phyloP scores from a whole-genome alignment of 2,888 invertebrate genomes.

The Barypeithes pellucidus region DNA sequence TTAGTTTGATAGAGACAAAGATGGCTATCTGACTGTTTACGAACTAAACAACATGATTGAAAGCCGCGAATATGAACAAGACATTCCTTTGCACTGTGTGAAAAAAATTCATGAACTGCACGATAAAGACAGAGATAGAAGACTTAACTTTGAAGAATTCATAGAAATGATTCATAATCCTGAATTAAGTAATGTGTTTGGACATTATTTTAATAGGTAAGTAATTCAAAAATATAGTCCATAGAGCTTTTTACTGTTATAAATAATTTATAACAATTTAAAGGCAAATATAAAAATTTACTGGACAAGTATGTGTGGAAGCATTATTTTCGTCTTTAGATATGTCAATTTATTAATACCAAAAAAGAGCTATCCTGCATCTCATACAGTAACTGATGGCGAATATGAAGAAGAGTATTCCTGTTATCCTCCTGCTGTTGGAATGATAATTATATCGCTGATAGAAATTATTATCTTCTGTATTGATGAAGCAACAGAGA shows the following conservation, averaged over 20 bases:
- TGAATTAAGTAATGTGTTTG: constrained; percentile 77
- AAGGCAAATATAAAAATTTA: too few species aligned
- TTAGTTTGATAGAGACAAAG: constrained; percentile 81
- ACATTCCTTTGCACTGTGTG: constrained; percentile 77
- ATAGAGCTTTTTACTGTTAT: too few species aligned
- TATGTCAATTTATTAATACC: constrained; percentile 61
- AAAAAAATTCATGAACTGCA: constrained; percentile 79
- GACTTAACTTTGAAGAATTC: constrained; percentile 82
- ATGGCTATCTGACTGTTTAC: constrained; percentile 79
- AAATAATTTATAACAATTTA: too few species aligned
- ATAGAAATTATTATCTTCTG: constrained; percentile 86
- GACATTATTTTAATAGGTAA: constrained; percentile 77
- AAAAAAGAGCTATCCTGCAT: constrained; percentile 51
- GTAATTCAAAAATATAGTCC: too few species aligned
- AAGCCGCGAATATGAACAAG: constrained; percentile 77
- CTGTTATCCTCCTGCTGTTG: constrained; percentile 93
- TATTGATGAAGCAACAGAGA: constrained; percentile 63
- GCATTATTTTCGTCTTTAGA: constrained; percentile 51
- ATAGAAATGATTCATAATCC: constrained; percentile 79
- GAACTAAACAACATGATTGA: constrained; percentile 79
- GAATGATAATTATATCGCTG: constrained; percentile 92
- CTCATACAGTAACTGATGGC: constrained; percentile 61
- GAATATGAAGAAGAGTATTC: constrained; percentile 91
- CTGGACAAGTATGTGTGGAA: too few species aligned
- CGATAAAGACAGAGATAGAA: constrained; percentile 79